These are phyloP conservation scores for Conistra vaccinii DNA, from an alignment of 2,888 invertebrate species.

Conservation along the genomic window DNA sequence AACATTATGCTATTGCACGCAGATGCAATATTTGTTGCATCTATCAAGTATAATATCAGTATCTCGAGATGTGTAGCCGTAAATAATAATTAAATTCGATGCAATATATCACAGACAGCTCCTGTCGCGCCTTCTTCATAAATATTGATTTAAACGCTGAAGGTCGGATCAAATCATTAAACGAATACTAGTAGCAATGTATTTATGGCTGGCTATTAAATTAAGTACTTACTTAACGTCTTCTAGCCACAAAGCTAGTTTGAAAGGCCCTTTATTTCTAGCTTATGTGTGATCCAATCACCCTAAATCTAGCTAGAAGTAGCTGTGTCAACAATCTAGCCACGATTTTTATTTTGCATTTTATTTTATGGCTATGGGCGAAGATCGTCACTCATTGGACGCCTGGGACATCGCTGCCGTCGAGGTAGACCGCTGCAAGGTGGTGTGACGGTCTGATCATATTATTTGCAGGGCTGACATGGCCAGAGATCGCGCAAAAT, in stretches of 20 bases:
- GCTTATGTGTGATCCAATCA: too few relatives aligned
- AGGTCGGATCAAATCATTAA: conserved; percentile 40
- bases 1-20: not conserved
- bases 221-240: not conserved
- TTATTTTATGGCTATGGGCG: not conserved
- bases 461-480: not conserved
- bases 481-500: not conserved
- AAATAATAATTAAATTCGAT: conserved; percentile 8
- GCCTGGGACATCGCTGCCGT: not conserved
- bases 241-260: not conserved
- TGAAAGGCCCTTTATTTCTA: not conserved
- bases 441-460: not conserved
- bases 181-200: conserved; percentile 7
- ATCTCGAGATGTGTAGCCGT: not conserved
- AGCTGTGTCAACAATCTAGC: not conserved
- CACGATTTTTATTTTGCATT: not conserved
- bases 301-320: not conserved
- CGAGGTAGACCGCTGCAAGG: not conserved
- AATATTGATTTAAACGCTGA: conserved; percentile 46
- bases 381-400: not conserved
- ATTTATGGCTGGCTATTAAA: conserved; percentile 9
- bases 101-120: conserved; percentile 19
- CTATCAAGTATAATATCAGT: not conserved
- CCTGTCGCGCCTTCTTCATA: conserved; percentile 18
- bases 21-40: too few relatives aligned